Base-by-base conservation (phyloP, 2,888 invertebrate genomes). In the Platypus cylindrus region DNA sequence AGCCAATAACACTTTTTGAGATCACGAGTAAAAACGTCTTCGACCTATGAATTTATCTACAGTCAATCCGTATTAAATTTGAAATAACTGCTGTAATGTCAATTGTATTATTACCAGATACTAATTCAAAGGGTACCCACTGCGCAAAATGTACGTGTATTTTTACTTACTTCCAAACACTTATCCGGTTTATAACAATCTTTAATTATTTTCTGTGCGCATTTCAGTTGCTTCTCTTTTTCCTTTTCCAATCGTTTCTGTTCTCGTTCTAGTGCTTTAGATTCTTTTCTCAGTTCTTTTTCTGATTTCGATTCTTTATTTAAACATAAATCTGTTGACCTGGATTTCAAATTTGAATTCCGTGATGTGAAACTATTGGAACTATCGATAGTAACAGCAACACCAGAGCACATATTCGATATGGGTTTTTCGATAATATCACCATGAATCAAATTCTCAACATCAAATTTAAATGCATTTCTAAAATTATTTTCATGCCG, bases 101-200 rank as follows among this genome's bases (percentile, higher is more conserved):
- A n/a, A n/a, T n/a, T n/a, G n/a, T n/a, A n/a, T n/a, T n/a, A n/a
- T n/a, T n/a, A n/a, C n/a, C n/a, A n/a, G n/a, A n/a, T n/a, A n/a
- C n/a, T n/a, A n/a, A n/a, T n/a, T n/a, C n/a, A n/a, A n/a, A n/a
- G n/a, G n/a, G n/a, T n/a, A n/a, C n/a, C n/a, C n/a, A n/a, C n/a
- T n/a, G n/a, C n/a, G n/a, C n/a, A n/a, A n/a, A n/a, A n/a, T n/a
- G n/a, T n/a, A 16, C 16, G 2, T 12, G 20, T 38, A 31, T n/a
- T 17, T 5, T 3, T n/a, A 34, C 33, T 26, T 45, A 55, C 56
- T 43, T 57, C 56, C 11, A 53, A 40, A 32, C 52, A 54, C 40
- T 58, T 52, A 36, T 53, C 53, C 17, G 55, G 56, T 43, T 54
- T 55, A 14, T 47, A 32, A 39, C 49, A 53, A 38, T 48, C 52